Evolutionary conservation across 2,113 vertebrate species (phyloP).

Genomic region (Pterocles gutturalis): DNA sequence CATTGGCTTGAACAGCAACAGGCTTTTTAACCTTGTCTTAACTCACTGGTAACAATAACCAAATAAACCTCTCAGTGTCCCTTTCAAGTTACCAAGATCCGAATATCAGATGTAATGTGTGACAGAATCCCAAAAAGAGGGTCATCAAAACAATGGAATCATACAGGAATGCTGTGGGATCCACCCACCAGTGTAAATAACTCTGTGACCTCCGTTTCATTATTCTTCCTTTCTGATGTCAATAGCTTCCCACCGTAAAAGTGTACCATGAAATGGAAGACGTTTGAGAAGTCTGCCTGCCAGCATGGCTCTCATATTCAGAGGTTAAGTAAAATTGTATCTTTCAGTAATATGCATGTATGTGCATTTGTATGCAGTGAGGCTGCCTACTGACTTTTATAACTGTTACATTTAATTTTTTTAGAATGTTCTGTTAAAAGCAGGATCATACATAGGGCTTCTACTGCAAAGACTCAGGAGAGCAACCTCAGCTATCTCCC

Average conservation of each 20-base stretch:
- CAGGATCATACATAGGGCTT: neutral
- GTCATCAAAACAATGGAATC: slow-evolving; percentile 63
- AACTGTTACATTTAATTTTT: neutral
- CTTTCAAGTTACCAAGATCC: slow-evolving; percentile 57
- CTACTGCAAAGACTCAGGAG: neutral
- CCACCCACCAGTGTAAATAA: slow-evolving; percentile 62
- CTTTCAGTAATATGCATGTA: neutral
- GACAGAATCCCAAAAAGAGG: slow-evolving; percentile 59
- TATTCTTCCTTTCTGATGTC: slow-evolving; percentile 58
- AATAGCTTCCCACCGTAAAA: slow-evolving; percentile 60
- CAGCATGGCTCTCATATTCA: neutral
- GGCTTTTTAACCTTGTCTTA: slow-evolving; percentile 38
- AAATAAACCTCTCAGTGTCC: slow-evolving; percentile 29
- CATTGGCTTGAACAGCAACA: neutral
- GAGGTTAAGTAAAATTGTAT: neutral
- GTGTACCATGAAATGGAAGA: slow-evolving; percentile 41
- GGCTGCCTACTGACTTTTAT: neutral
- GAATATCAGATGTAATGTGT: slow-evolving; percentile 58
- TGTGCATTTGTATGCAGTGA: neutral
- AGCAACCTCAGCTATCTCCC: neutral
- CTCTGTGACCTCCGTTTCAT: slow-evolving; percentile 59
- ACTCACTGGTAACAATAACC: slow-evolving; percentile 23
- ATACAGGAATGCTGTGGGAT: slow-evolving; percentile 60
- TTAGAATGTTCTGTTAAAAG: neutral
- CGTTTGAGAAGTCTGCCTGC: slow-evolving; percentile 33